Evolutionary conservation across 2,113 vertebrate genomes (phyloP).

Genomic region (Pseudorasbora parva): DNA sequence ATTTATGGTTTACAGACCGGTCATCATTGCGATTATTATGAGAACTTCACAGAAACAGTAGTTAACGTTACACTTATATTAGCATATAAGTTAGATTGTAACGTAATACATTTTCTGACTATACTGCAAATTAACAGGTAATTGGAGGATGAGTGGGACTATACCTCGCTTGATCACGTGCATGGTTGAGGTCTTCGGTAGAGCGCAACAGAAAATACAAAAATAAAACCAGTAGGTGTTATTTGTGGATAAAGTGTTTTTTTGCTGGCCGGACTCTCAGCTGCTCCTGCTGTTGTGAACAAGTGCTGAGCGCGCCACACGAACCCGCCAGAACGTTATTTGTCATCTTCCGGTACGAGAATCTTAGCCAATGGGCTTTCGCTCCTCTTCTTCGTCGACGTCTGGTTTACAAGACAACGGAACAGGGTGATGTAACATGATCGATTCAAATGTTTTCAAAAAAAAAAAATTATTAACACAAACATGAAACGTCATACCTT

Average conservation of each 20-base stretch:
- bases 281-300: neutral
- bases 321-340: neutral
- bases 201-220: neutral
- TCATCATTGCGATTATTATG: neutral
- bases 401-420: no score
- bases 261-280: neutral
- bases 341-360: no score
- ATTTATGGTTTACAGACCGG: neutral
- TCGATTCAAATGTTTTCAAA: no score
- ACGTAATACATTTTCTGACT: neutral
- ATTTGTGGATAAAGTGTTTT: neutral
- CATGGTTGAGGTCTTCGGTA: conserved; percentile 71
- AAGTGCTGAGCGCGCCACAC: neutral
- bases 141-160: neutral
- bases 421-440: neutral
- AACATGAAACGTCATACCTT: neutral
- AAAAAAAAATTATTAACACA: no score
- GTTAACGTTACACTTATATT: neutral
- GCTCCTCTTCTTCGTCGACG: conserved; percentile 2
- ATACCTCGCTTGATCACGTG: conserved; percentile 93
- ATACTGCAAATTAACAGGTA: neutral
- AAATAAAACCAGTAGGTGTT: neutral
- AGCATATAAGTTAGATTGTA: neutral
- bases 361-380: neutral
- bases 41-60: neutral